Conservation (phyloP, 2,797 vertebrate genomes). For the Sebastes baramenuke region DNA sequence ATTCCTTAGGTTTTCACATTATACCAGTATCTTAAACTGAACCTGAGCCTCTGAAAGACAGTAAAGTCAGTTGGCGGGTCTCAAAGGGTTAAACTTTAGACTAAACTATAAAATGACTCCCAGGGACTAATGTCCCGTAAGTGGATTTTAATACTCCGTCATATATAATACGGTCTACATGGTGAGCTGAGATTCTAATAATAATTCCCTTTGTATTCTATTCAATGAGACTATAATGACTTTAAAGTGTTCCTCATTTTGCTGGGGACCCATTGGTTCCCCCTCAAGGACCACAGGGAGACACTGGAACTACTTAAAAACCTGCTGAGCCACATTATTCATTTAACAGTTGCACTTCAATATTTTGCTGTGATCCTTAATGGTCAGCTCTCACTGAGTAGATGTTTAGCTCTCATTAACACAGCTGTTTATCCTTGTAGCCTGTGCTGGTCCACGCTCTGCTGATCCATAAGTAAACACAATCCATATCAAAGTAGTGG, state of each 20-base stretch:
- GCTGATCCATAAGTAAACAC: constrained; percentile 15
- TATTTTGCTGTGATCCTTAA: background rate
- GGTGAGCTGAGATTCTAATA: background rate
- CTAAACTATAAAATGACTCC: background rate
- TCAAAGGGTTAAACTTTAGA: too few relatives aligned
- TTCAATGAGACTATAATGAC: background rate
- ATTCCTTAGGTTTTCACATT: too few relatives aligned
- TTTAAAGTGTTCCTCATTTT: background rate
- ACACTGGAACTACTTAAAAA: background rate
- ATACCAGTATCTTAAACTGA: too few relatives aligned
- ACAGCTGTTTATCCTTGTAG: constrained; percentile 2
- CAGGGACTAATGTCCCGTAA: background rate
- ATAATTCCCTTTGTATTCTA: background rate
- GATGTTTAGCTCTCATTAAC: constrained; percentile 10
- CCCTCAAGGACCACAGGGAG: background rate
- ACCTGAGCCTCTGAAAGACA: too few relatives aligned
- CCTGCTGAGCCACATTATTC: background rate
- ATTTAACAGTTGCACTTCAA: background rate
- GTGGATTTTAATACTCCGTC: background rate
- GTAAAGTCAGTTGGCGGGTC: too few relatives aligned
- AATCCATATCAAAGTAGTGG: background rate
- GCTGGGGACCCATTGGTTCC: background rate
- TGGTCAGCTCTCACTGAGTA: background rate
- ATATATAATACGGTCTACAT: too few relatives aligned
- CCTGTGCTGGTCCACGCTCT: constrained; percentile 1